Evolutionary conservation across 2,888 invertebrate species (phyloP).

Genomic region (Stenodema calcarata): DNA sequence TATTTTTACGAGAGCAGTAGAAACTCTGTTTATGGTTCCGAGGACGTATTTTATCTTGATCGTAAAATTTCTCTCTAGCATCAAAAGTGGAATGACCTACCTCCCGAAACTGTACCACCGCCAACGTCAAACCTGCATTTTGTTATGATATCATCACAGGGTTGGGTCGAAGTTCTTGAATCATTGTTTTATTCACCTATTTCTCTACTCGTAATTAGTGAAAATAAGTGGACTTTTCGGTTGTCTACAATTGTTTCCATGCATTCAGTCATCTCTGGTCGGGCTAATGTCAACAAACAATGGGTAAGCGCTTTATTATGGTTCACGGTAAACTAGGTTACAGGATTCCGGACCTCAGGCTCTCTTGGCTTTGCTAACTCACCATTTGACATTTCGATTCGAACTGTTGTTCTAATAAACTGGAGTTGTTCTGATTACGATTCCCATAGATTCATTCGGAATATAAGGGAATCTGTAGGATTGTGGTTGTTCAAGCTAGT

Average conservation of each 20-base stretch:
- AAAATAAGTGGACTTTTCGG: neutral
- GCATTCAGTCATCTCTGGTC: conserved; percentile 1
- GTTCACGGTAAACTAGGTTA: conserved; percentile 36
- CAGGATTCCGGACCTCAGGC: neutral
- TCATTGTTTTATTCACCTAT: conserved; percentile 10
- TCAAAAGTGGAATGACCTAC: conserved; percentile 5
- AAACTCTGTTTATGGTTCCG: too few species aligned
- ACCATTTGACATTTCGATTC: conserved; percentile 28
- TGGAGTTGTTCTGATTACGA: neutral
- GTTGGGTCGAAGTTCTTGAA: conserved; percentile 51
- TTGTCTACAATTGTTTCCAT: conserved; percentile 25
- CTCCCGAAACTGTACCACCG: neutral
- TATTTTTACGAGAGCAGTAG: too few species aligned
- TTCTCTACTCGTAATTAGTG: neutral
- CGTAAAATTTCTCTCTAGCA: neutral
- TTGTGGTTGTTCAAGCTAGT: neutral
- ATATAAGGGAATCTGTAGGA: too few species aligned
- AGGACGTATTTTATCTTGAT: neutral
- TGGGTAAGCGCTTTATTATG: conserved; percentile 48
- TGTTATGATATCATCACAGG: conserved; percentile 57
- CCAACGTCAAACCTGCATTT: conserved; percentile 55
- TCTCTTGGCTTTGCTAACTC: neutral
- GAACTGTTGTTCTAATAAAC: neutral
- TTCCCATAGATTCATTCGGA: neutral
- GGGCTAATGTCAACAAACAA: conserved; percentile 40